Evolutionary conservation across 1,140 invertebrate species (phyloP), one percentile per base, ranked within the genome.

Genomic region (Chionoecetes opilio): DNA sequence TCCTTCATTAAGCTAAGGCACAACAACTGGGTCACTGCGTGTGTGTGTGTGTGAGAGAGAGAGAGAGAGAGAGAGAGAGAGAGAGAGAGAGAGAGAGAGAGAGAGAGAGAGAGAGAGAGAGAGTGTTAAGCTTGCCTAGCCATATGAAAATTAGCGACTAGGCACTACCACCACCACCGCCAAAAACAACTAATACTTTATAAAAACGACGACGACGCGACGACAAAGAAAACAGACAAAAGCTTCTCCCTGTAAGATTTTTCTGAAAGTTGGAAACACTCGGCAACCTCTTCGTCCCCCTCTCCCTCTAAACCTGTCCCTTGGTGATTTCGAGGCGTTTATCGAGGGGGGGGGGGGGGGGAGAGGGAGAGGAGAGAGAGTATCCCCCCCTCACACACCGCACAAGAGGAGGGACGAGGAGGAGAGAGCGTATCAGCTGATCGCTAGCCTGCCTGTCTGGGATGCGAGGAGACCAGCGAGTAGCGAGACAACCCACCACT

Each of bases 31-130:
- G n/a, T n/a, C n/a, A n/a, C n/a, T n/a, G n/a, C n/a, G n/a, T n/a
- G n/a, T n/a, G n/a, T n/a, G n/a, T n/a, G n/a, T n/a, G n/a, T n/a
- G 38, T 6, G 38, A 41, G 38, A 41, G 38, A 41, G 38, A 41
- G 38, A 41, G 93, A 87, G 93, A 88, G 85, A 87, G 82, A 75
- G 82, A 84, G 82, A 84, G 82, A 93, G 82, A 87, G 53, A 53
- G 93, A 87, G 93, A 38, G 35, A 32, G 84, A 87, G 93, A 93
- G 93, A 87, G 41, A 87, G 85, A 53, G 35, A 46, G 93, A 93
- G 86, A 63, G 86, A 92, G n/a, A 88, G 93, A 91, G 94, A 38
- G 75, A 38, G 92, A 86, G 82, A 86, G 82, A 75, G 88, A 82
- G 46, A 37, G 38, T 90, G 41, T 31, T n/a, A n/a, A n/a, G n/a